phyloP scores from a whole-genome alignment of 1,140 invertebrate species.

The Proales similis region DNA sequence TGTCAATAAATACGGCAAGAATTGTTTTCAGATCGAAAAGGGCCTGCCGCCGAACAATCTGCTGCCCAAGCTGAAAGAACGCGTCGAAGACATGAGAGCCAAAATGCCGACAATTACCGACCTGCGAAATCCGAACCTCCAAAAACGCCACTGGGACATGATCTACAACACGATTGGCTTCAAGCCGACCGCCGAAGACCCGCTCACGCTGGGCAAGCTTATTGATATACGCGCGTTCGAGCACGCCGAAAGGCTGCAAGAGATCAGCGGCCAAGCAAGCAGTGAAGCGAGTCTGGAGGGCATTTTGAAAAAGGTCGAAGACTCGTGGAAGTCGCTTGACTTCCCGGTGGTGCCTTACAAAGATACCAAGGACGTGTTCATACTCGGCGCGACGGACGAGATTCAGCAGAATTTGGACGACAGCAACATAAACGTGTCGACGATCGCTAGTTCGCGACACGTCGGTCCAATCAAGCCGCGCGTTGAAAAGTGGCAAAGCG shows the following conservation, averaged over 20 bases:
- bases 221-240: conserved; percentile 60
- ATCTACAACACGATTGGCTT: conserved; percentile 49
- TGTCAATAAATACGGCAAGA: conserved; percentile 64
- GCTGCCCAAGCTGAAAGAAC: conserved; percentile 49
- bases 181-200: conserved; percentile 44
- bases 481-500: conserved; percentile 70
- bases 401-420: conserved; percentile 72
- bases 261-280: conserved; percentile 72
- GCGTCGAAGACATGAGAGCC: conserved; percentile 51
- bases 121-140: conserved; percentile 49
- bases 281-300: conserved; percentile 71
- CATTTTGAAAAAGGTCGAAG: conserved; percentile 61
- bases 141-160: conserved; percentile 51
- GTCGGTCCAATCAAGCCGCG: conserved; percentile 70
- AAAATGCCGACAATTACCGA: conserved; percentile 53
- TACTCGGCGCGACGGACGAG: conserved; percentile 73
- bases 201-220: conserved; percentile 50
- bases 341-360: conserved; percentile 52
- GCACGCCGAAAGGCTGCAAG: conserved; percentile 65
- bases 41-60: conserved; percentile 54
- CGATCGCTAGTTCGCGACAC: conserved; percentile 72
- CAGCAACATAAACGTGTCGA: conserved; percentile 73
- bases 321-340: conserved; percentile 52
- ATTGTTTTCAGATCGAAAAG: conserved; percentile 67
- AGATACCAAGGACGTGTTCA: conserved; percentile 66